Base-by-base conservation (phyloP, 2,113 vertebrate species). In the Alethe castanea region DNA sequence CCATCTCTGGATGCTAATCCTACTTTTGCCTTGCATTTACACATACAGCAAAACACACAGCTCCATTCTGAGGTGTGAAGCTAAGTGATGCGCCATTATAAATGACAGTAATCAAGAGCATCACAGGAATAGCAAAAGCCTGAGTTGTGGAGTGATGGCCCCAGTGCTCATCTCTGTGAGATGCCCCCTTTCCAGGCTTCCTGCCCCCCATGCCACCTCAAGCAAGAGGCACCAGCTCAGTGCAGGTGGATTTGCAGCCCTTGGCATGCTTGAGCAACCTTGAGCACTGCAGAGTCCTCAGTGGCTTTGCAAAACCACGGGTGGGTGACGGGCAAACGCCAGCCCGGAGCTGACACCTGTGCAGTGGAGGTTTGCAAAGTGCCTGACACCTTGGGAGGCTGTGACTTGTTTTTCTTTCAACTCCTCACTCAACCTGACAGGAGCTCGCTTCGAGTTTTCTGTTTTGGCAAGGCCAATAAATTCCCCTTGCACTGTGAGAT, bases 371-470 rank as follows among this genome's bases (percentile, higher is more conserved):
- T 45, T 95, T 82, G 78, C 1, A 2, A 78, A 90, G 74, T 17
- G 60, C 40, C 79, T 97, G 96, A 95, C 85, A 93, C 79, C 40
- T 33, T 17, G 25, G 6, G 64, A 60, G 72, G 56, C 79, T 70
- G 33, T 42, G 76, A 81, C 85, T 93, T 93, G 76, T 92, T 94
- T 88, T 81, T 44, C 76, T 92, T 95, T 90, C 90, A 90, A 24
- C 48, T 96, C 79, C 72, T 96, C 94, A 86, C 65, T 97, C 90
- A 95, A 20, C 45, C 52, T 93, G 93, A 95, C 85, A 95, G 79
- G 56, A 93, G 8, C 71, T 78, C 0, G 0, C 71, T 78, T 66
- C 0, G 4, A 78, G 48, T 78, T 88, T 48, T 56, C 47, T 1
- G 2, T 25, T 87, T 83, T 54, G 67, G 88, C 64, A 78, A 56